Base-by-base conservation (phyloP, 1,140 invertebrate genomes). In the Sycophila sp. region DNA sequence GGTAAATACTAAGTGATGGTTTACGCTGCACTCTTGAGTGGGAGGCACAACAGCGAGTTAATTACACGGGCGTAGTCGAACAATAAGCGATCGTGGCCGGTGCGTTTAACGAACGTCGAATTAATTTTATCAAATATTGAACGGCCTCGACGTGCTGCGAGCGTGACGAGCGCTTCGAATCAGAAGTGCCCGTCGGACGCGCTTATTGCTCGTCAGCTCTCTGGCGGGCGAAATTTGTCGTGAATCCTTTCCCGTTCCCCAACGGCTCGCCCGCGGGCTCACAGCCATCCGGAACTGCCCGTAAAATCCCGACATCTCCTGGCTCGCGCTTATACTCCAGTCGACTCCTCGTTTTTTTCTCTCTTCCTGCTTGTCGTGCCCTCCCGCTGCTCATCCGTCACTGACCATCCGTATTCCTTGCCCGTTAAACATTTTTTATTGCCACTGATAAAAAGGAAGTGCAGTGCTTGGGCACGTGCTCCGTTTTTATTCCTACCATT, bases 361-460 rank as follows among this genome's bases (percentile, higher is more conserved):
- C 36, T 34, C 34, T 62, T 67, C 65, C 65, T 75, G n/a, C n/a
- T 64, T 56, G 56, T 42, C 53, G 30, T 13, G n/a, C 26, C 28
- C 17, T 22, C 32, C 8, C 53, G 5, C 53, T n/a, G 22, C 13
- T 26, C 66, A 69, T 69, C 42, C 66, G 45, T 70, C 71, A 70
- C 70, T 71, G 76, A 77, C 74, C 72, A 65, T 62, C 64, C 36
- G 45, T 68, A 70, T 80, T 80, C 80, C 80, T 81, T 73, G 17
- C 26, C 40, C 55, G 32, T 49, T 49, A 36, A 49, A 59, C 42
- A 68, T 49, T 68, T 69, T 69, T 69, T 51, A 56, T 56, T 53
- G 5, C 24, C 34, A 4, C 49, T 40, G 42, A 7, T 32, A 73
- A 75, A 81, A 81, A 81, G 71, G 80, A 17, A 40, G 38, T 40